A percentile compares a stretch with the other conserved stretches of the same genome.
phyloP scores from a whole-genome alignment of 2,113 vertebrate genomes.

The Procavia capensis region DNA sequence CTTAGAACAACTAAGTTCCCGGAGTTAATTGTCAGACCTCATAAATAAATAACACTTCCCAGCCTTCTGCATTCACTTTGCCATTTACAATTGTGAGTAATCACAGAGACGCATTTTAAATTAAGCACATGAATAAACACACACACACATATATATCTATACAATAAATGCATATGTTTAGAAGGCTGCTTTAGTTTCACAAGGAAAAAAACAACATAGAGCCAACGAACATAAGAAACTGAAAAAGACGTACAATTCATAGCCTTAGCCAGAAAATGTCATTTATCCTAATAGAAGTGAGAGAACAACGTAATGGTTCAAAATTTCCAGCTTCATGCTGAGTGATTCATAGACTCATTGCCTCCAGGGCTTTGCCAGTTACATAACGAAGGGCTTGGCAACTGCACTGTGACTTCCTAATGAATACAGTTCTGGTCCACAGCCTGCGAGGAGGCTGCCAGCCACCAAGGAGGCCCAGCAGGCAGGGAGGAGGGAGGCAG shows the following conservation, averaged over 20 bases:
- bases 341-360: constrained; percentile 68
- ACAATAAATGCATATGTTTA: constrained; percentile 1
- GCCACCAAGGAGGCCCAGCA: not conserved
- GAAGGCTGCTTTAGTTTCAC: not conserved
- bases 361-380: constrained; percentile 22
- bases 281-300: constrained; percentile 27
- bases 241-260: constrained; percentile 54
- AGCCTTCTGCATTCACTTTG: not conserved
- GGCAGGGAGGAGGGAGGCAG: not conserved
- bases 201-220: not conserved
- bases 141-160: not conserved
- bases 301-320: not conserved
- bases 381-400: not conserved
- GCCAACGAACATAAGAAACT: not conserved
- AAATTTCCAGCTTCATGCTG: constrained; percentile 43
- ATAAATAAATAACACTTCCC: not conserved
- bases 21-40: no score
- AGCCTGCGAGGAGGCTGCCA: not conserved
- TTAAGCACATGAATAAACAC: not conserved
- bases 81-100: constrained; percentile 45
- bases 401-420: not conserved
- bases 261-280: constrained; percentile 31
- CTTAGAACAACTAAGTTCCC: no score
- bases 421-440: constrained; percentile 17
- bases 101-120: constrained; percentile 37